Evolutionary conservation across 2,797 vertebrate genomes (phyloP).

Genomic region (Telmatherina bonti): DNA sequence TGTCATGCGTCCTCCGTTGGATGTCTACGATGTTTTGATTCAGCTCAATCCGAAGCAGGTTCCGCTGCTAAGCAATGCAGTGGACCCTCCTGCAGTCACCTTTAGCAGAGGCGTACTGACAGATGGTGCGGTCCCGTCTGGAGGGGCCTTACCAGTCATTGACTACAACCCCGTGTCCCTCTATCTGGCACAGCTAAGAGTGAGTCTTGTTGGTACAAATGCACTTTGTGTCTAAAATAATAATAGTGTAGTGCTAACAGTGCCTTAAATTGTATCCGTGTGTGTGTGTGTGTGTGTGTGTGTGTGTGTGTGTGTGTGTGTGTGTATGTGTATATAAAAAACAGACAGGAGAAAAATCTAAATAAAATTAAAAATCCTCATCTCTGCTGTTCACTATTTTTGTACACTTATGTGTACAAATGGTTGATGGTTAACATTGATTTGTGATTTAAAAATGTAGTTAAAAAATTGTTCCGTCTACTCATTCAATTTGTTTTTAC

Average conservation of each 20-base stretch:
- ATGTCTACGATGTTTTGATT: slow-evolving; percentile 92
- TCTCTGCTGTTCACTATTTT: too few relatives aligned
- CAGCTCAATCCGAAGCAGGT: slow-evolving; percentile 89
- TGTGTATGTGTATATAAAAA: too few relatives aligned
- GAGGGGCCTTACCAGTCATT: slow-evolving; percentile 86
- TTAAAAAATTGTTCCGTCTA: too few relatives aligned
- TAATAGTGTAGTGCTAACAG: background rate
- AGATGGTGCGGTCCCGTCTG: slow-evolving; percentile 16
- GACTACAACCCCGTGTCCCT: slow-evolving; percentile 91
- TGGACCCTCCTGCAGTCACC: slow-evolving; percentile 83
- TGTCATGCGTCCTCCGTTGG: slow-evolving; percentile 91
- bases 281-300: too few relatives aligned
- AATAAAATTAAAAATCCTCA: too few relatives aligned
- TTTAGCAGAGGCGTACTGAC: slow-evolving; percentile 82
- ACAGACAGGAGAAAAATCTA: too few relatives aligned
- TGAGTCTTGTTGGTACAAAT: slow-evolving; percentile 69
- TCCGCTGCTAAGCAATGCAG: slow-evolving; percentile 86
- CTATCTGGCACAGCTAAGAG: slow-evolving; percentile 90
- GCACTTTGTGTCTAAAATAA: background rate
- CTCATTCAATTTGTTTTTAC: too few relatives aligned
- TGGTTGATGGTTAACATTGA: too few relatives aligned
- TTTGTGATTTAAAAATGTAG: too few relatives aligned
- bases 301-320: too few relatives aligned
- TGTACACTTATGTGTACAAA: too few relatives aligned
- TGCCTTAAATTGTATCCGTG: background rate